Base-by-base conservation (phyloP, 2,888 invertebrate genomes). In the Dicranocentrus wangi region DNA sequence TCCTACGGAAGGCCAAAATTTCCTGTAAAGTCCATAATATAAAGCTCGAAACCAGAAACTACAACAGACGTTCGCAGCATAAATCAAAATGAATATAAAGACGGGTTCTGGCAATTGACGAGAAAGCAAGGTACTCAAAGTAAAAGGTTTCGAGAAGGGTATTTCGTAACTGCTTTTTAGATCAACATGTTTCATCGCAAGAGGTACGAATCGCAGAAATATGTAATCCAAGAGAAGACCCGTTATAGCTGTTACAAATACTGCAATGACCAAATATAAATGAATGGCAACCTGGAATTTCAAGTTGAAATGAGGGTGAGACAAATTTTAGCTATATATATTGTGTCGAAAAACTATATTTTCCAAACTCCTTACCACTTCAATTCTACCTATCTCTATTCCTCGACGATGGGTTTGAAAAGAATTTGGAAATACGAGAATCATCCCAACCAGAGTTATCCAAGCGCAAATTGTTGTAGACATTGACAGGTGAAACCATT, bases 51-150 rank as follows among this genome's bases (percentile, higher is more conserved):
- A 7, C 65, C 63, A 63, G 15, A 42, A 1, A n/a, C 25, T 21
- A 25, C 19, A 43, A 43, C 23, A 65, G n/a, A 65, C 21, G 43
- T 39, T 42, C n/a, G 65, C 65, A 65, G 43, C 42, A 65, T 65
- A 43, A 65, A 65, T 43, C 21, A 43, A 43, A 2, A 42, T 25
- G 23, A 23, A 15, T 43, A 42, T 65, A 65, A 65, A 65, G 42
- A 25, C 13, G 1, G 21, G 15, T 43, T 39, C 39, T 23, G 65
- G 47, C n/a, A 65, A n/a, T n/a, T n/a, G 43, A 39, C 8, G 43
- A 43, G 43, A 25, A 65, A 65, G 25, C 23, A 65, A 23, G 23
- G 21, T 19, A 15, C 65, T 65, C 65, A 65, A 43, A n/a, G 43
- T 65, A 65, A 43, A 65, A 42, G 42, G 43, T 39, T 32, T 63